Base-by-base conservation (phyloP, 2,888 invertebrate genomes). In the Ptychoptera albimana region DNA sequence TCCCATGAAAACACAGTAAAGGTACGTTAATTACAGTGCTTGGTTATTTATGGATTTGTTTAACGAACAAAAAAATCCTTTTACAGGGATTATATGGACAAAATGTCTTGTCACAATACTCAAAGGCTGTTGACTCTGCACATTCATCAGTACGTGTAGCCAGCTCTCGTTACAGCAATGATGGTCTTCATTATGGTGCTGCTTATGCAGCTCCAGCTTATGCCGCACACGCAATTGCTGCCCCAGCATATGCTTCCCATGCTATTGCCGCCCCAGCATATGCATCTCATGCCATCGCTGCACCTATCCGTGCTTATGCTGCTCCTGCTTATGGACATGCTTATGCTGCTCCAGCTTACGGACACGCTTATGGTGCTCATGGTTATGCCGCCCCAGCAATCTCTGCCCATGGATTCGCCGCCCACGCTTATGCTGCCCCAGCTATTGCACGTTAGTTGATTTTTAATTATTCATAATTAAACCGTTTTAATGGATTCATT, bases 141-240 rank as follows among this genome's bases (percentile, higher is more conserved):
- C 64, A 65, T 49, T 63, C 64, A 30, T 60, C 62, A 39, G 61
- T 63, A 9, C 64, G 61, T 45, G 65, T 66, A 2, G 62, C 64
- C 42, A 60, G 63, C 16, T 60, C 63, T 12, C 61, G 64, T 51
- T 60, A 55, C 38, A 66, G 61, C 51, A 64, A 64, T 45, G 66
- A 64, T 48, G 62, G 55, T 14, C 36, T 47, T 15, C 64, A 45
- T 4, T 47, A 49, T 37, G 48, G 39, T n/a, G 45, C 32, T n/a
- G 32, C 32, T 32, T 32, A 32, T 32, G 32, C 32, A 7, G 32
- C 32, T 8, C 16, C 37, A 37, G 16, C 37, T 13, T 8, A 16
- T 37, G 16, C 37, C 9, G 37, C 37, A n/a, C n/a, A 32, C 32
- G 32, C 32, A 11, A 9, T 23, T 8, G 39, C 14, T 16, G 15